A percentile compares a stretch with the other conserved stretches of the same genome.
phyloP scores from a whole-genome alignment of 2,797 vertebrate genomes.

The Acrossocheilus fasciatus region DNA sequence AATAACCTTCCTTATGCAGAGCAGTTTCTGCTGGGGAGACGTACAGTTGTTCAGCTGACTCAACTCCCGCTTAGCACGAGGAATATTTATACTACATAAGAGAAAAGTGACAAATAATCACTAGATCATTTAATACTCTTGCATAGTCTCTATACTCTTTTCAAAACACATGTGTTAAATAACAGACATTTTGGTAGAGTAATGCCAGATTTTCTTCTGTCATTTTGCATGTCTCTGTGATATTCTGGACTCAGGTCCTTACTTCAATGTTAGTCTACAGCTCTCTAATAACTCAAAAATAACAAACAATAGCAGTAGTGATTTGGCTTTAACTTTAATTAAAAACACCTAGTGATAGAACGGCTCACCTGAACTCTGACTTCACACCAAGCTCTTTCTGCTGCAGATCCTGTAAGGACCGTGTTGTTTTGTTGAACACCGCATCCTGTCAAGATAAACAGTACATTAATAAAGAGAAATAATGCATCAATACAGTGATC shows the following conservation, averaged over 20 bases:
- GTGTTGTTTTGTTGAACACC: slow-evolving; percentile 94
- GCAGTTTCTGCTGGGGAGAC: slow-evolving; percentile 93
- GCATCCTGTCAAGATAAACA: slow-evolving; percentile 83
- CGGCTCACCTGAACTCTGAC: slow-evolving; percentile 90
- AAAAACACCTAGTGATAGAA: background rate
- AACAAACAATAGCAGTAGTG: too few species aligned
- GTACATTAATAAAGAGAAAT: background rate
- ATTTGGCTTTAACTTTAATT: background rate
- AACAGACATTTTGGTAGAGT: background rate
- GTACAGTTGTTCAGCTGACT: slow-evolving; percentile 90
- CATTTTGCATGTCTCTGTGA: background rate
- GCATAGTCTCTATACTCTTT: background rate
- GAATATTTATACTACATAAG: slow-evolving; percentile 87
- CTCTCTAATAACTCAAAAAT: background rate
- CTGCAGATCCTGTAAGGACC: slow-evolving; percentile 95
- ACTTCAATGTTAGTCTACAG: background rate
- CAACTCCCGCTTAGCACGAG: slow-evolving; percentile 91
- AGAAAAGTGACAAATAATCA: background rate
- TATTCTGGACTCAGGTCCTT: background rate
- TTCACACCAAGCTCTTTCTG: slow-evolving; percentile 95
- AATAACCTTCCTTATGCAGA: slow-evolving; percentile 88
- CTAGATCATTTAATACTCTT: background rate
- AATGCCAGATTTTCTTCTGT: too few species aligned
- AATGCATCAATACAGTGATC: background rate
- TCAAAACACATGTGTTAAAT: background rate